phyloP scores from a whole-genome alignment of 2,888 invertebrate species.

The Lithophane leautieri region DNA sequence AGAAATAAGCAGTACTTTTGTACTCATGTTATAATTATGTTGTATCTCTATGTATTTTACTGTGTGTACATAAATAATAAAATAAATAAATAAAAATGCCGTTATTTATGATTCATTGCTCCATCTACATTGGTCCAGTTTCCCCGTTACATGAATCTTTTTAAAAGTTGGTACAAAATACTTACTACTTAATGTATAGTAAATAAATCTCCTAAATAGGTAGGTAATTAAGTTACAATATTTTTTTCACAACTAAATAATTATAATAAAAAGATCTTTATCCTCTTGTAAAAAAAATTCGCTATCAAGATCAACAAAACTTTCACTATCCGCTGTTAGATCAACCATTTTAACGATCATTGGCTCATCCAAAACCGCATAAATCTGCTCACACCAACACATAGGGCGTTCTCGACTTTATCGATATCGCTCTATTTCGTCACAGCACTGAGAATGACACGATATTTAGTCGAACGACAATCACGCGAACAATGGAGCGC shows the following conservation, averaged over 20 bases:
- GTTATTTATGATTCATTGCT: no score
- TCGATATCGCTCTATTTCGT: slow-evolving; percentile 79
- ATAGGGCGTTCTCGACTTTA: slow-evolving; percentile 72
- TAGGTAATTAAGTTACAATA: no score
- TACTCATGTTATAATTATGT: no score
- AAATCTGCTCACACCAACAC: slow-evolving; percentile 57
- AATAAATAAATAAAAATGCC: no score
- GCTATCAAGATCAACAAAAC: neutral
- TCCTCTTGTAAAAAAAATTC: neutral
- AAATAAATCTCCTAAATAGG: no score
- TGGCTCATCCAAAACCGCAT: slow-evolving; percentile 50
- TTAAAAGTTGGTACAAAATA: no score
- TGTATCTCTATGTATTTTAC: no score
- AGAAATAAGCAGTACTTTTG: no score
- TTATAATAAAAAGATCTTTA: neutral
- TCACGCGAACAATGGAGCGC: slow-evolving; percentile 77
- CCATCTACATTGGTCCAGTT: no score
- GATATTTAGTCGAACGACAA: slow-evolving; percentile 85
- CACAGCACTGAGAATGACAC: slow-evolving; percentile 86
- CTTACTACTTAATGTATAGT: no score
- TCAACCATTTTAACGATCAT: slow-evolving; percentile 30
- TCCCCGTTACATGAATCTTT: no score
- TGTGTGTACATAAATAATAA: no score
- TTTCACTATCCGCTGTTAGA: slow-evolving; percentile 33
- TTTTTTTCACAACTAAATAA: neutral